Evolutionary conservation across 2,797 vertebrate species (phyloP).

Genomic region (Myripristis murdjan): DNA sequence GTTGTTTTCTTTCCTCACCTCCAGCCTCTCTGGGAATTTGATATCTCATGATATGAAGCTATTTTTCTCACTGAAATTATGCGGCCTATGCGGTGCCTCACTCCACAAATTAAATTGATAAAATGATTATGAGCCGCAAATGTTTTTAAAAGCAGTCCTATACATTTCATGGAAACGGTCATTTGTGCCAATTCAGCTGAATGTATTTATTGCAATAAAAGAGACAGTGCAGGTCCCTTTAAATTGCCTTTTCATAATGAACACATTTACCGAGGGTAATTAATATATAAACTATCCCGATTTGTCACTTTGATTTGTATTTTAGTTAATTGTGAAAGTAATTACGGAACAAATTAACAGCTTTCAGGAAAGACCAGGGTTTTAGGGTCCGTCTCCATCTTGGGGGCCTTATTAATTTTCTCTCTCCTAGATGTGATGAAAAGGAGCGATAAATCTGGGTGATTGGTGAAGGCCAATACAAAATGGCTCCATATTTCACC

Average conservation of each 20-base stretch:
- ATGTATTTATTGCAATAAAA: constrained; percentile 92
- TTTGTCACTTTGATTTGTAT: constrained; percentile 99
- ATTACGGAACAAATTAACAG: constrained; percentile 98
- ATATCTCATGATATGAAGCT: constrained; percentile 38
- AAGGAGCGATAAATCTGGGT: constrained; percentile 97
- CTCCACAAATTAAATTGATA: constrained; percentile 51
- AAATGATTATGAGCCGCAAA: constrained; percentile 67
- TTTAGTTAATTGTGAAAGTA: constrained; percentile 99
- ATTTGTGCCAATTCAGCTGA: constrained; percentile 67
- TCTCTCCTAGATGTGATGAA: constrained; percentile 97
- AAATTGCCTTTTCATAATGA: constrained; percentile 98
- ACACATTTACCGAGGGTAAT: constrained; percentile 95
- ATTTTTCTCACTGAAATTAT: constrained; percentile 34
- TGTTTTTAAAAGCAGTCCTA: constrained; percentile 73
- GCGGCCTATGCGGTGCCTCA: constrained; percentile 25
- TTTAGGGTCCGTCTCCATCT: constrained; percentile 93
- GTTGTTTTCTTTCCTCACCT: constrained; percentile 25
- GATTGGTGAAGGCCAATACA: constrained; percentile 97
- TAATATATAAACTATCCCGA: constrained; percentile 97
- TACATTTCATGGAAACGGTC: constrained; percentile 57
- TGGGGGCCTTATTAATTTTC: constrained; percentile 95
- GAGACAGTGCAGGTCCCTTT: constrained; percentile 90
- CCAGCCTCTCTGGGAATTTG: constrained; percentile 20
- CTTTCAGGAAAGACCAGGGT: constrained; percentile 95
- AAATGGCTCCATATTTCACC: constrained; percentile 99